Evolutionary conservation across 2,113 vertebrate species (phyloP).

Genomic region (Pachyramphus minor): DNA sequence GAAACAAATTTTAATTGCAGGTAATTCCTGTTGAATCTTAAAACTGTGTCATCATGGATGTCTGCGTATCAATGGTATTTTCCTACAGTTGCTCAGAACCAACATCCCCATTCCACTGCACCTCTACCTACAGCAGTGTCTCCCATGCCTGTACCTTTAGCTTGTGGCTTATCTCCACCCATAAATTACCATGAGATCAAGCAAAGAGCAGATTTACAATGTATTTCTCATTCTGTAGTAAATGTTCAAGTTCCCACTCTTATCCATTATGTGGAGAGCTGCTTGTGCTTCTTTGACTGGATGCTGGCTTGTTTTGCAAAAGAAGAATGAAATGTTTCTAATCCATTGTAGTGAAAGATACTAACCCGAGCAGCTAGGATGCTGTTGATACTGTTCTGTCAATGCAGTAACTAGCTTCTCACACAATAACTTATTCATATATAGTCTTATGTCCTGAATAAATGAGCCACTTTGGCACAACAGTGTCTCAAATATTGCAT

Average conservation of each 20-base stretch:
- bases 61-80: background rate
- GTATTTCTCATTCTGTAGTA: background rate
- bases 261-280: background rate
- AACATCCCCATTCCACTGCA: background rate
- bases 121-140: background rate
- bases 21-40: slow-evolving; percentile 14
- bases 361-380: background rate
- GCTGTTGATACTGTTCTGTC: background rate
- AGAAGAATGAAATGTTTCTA: background rate
- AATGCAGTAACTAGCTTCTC: background rate
- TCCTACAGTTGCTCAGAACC: background rate
- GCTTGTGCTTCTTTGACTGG: background rate
- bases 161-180: background rate
- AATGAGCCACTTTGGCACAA: background rate
- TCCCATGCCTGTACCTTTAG: background rate
- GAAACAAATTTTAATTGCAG: slow-evolving; percentile 74
- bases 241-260: background rate
- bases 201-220: background rate
- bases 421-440: background rate
- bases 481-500: background rate
- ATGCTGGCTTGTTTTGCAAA: background rate
- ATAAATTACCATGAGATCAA: background rate
- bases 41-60: background rate
- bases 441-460: background rate
- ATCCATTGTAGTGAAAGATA: background rate